These are phyloP conservation scores for Vulpes vulpes DNA, from an alignment of 2,113 vertebrate genomes.

Conservation along the genomic window DNA sequence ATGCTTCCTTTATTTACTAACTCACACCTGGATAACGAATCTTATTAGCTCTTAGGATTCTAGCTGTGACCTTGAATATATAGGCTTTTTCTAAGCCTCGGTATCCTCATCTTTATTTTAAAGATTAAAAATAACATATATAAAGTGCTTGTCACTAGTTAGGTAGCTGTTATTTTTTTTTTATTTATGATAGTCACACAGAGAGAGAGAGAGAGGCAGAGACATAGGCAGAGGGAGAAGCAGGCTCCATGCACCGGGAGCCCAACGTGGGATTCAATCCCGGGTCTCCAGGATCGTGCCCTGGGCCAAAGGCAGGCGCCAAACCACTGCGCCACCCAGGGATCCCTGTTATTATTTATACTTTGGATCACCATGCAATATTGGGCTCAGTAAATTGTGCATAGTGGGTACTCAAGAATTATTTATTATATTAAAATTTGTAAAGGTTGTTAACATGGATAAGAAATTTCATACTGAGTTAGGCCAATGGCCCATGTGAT, in stretches of 20 bases:
- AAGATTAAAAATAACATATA: constrained; percentile 36
- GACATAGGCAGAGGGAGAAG: too few relatives aligned
- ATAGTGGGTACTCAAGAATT: not conserved
- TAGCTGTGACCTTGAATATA: not conserved
- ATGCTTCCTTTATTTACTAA: constrained; percentile 42
- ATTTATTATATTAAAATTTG: constrained; percentile 52
- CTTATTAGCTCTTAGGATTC: not conserved
- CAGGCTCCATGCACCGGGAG: too few relatives aligned
- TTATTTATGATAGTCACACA: not conserved
- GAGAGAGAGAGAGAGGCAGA: too few relatives aligned
- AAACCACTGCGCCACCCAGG: too few relatives aligned
- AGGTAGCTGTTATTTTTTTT: not conserved
- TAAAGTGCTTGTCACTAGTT: not conserved
- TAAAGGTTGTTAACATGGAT: not conserved
- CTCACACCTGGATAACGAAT: not conserved
- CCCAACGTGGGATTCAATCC: too few relatives aligned
- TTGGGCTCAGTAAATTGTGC: constrained; percentile 1
- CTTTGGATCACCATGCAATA: constrained; percentile 26
- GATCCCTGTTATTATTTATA: not conserved
- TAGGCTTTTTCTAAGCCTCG: not conserved
- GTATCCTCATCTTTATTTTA: constrained; percentile 30
- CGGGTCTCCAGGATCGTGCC: too few relatives aligned
- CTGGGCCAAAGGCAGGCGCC: too few relatives aligned
- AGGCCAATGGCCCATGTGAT: not conserved
- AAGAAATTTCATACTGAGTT: constrained; percentile 9